These are phyloP conservation scores for Nemurella pictetii DNA, from an alignment of 2,888 invertebrate species.

Conservation along the genomic window DNA sequence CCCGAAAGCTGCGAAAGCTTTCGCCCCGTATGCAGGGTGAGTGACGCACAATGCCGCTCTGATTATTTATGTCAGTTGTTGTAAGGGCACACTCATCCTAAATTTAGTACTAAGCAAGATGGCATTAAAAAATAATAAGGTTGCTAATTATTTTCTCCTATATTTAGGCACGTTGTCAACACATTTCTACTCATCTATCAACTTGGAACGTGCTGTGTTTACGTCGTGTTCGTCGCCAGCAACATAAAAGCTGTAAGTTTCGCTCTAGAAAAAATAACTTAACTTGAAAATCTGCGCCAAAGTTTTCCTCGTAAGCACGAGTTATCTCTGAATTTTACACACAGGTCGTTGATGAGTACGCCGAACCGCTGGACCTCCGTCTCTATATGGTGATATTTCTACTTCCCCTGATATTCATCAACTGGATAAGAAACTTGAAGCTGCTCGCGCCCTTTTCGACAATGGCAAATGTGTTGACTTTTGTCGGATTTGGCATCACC, in stretches of 20 bases:
- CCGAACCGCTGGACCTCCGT: slow-evolving; percentile 51
- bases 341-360: slow-evolving; percentile 55
- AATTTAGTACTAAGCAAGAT: neutral
- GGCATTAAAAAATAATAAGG: neutral
- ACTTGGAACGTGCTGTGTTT: slow-evolving; percentile 94
- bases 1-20: slow-evolving; percentile 64
- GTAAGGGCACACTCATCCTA: neutral
- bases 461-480: slow-evolving; percentile 82
- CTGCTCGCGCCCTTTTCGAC: slow-evolving; percentile 88
- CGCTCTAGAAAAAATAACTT: neutral
- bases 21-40: slow-evolving; percentile 70
- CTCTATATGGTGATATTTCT: slow-evolving; percentile 48
- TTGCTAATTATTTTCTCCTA: slow-evolving; percentile 6
- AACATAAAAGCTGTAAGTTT: slow-evolving; percentile 70
- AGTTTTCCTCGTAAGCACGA: neutral
- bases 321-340: neutral
- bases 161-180: slow-evolving; percentile 70
- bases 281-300: neutral
- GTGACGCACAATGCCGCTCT: slow-evolving; percentile 46
- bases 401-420: slow-evolving; percentile 68
- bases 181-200: slow-evolving; percentile 83
- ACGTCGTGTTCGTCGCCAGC: slow-evolving; percentile 89
- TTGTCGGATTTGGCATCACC: slow-evolving; percentile 81
- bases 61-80: neutral
- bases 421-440: slow-evolving; percentile 83